These are phyloP conservation scores for Yoshiicerus persimilis DNA, from an alignment of 1,140 invertebrate genomes.

Conservation along the genomic window DNA sequence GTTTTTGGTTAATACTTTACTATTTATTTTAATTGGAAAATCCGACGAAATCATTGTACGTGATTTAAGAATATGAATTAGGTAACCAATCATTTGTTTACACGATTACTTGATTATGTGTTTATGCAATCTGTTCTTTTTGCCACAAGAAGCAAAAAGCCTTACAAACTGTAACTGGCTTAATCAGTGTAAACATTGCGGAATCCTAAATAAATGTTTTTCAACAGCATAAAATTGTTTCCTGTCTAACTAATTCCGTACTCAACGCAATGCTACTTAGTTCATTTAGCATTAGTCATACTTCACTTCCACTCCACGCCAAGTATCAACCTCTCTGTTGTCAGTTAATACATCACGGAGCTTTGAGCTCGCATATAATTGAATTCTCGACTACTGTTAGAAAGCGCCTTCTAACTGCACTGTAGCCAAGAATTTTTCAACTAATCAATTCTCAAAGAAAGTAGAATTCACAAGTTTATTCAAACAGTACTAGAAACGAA, in stretches of 20 bases:
- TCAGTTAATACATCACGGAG: too few relatives aligned
- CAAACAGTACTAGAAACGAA: neutral
- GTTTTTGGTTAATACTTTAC: too few relatives aligned
- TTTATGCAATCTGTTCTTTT: neutral
- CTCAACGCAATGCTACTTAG: neutral
- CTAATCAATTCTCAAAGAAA: too few relatives aligned
- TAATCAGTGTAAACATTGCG: neutral
- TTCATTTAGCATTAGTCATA: too few relatives aligned
- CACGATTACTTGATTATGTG: neutral
- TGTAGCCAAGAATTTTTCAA: too few relatives aligned
- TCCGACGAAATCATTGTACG: neutral
- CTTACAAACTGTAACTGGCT: neutral
- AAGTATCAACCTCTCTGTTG: too few relatives aligned
- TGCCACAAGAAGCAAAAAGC: neutral
- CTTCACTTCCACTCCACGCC: too few relatives aligned
- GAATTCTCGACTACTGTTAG: too few relatives aligned
- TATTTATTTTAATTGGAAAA: neutral
- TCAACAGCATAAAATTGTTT: neutral
- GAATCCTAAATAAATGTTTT: conserved; percentile 17
- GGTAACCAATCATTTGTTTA: neutral
- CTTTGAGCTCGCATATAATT: too few relatives aligned
- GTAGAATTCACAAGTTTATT: neutral
- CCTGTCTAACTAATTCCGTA: too few relatives aligned
- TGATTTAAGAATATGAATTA: neutral
- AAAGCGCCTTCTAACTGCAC: too few relatives aligned